Percentiles rank a stretch among this genome's conserved stretches.
These are phyloP conservation scores for Eublepharis macularius DNA, from an alignment of 2,113 vertebrate genomes.

Conservation along the genomic window DNA sequence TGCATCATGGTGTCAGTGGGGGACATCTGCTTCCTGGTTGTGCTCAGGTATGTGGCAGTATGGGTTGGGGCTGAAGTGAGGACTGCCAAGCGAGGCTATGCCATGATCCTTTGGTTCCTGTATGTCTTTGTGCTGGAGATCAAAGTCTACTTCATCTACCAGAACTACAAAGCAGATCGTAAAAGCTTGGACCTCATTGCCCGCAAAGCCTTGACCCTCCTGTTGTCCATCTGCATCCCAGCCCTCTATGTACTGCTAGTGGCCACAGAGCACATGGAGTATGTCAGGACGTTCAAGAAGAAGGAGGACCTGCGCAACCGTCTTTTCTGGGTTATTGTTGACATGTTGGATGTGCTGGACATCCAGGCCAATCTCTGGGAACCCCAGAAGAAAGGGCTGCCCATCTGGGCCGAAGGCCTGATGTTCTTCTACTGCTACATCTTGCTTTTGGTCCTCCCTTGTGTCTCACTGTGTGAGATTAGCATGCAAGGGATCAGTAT, in stretches of 20 bases:
- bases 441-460: conserved; percentile 80
- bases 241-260: conserved; percentile 82
- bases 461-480: conserved; percentile 83
- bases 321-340: conserved; percentile 86
- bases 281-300: conserved; percentile 76
- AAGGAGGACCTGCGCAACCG: conserved; percentile 84
- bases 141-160: conserved; percentile 86
- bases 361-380: conserved; percentile 87
- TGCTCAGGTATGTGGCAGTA: conserved; percentile 84
- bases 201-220: conserved; percentile 80
- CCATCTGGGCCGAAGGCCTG: conserved; percentile 80
- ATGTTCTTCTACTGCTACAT: conserved; percentile 88
- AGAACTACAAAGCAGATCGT: conserved; percentile 88
- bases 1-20: conserved; percentile 74
- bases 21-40: conserved; percentile 85
- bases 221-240: conserved; percentile 82
- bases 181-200: conserved; percentile 85
- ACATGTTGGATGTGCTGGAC: conserved; percentile 83
- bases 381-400: conserved; percentile 74
- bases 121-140: conserved; percentile 85
- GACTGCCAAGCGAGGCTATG: conserved; percentile 86
- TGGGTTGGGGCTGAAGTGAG: conserved; percentile 84
- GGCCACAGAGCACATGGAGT: conserved; percentile 78
- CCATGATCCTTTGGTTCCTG: conserved; percentile 85
- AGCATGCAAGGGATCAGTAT: conserved; percentile 73